Evolutionary conservation across 1,140 invertebrate genomes (phyloP).

Genomic region (Zaprionus africanus): DNA sequence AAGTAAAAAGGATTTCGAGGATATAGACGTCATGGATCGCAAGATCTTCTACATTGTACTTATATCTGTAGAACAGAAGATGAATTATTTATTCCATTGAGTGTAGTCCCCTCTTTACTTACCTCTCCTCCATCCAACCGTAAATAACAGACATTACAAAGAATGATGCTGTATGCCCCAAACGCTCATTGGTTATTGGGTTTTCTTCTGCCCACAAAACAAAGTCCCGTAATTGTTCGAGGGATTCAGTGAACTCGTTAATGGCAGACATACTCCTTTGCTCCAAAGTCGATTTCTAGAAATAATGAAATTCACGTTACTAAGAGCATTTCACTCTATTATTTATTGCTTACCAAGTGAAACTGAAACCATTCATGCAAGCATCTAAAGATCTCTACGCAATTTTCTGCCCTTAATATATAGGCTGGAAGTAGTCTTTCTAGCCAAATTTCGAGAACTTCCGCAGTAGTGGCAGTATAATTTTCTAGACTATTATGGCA

Average conservation of each 20-base stretch:
- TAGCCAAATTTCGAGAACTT: conserved; percentile 59
- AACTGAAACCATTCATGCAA: conserved; percentile 50
- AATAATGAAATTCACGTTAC: neutral
- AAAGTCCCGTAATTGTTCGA: conserved; percentile 40
- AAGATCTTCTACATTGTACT: neutral
- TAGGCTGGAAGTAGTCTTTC: conserved; percentile 57
- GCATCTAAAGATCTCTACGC: conserved; percentile 25
- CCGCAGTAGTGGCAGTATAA: conserved; percentile 14
- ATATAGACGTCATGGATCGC: conserved; percentile 17
- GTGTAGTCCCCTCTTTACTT: neutral
- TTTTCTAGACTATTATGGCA: conserved; percentile 37
- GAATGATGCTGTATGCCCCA: conserved; percentile 37
- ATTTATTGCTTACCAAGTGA: conserved; percentile 16
- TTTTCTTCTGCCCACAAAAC: conserved; percentile 9
- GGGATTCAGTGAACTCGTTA: neutral
- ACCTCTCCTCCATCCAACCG: conserved; percentile 25
- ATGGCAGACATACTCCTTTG: neutral
- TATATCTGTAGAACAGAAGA: conserved; percentile 2
- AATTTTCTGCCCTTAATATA: conserved; percentile 29
- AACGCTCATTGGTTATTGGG: conserved; percentile 32
- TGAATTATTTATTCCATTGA: neutral
- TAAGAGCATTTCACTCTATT: neutral
- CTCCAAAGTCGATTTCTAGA: conserved; percentile 20
- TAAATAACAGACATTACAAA: conserved; percentile 49
- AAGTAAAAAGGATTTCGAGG: conserved; percentile 36